These are phyloP conservation scores for Drosophila santomea DNA, from an alignment of 1,140 invertebrate species.

Conservation along the genomic window DNA sequence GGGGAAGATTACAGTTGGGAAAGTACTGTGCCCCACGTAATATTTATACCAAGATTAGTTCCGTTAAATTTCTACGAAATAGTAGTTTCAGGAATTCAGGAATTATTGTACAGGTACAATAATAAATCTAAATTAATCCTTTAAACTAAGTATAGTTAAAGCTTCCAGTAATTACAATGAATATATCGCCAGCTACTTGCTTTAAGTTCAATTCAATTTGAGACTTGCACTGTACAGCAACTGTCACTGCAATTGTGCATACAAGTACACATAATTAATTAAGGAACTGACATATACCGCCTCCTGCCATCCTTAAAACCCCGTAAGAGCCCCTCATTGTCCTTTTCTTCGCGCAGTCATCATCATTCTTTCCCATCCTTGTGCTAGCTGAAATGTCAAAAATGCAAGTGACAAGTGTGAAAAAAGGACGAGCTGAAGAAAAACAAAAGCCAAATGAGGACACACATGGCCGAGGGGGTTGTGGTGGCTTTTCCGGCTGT, in stretches of 20 bases:
- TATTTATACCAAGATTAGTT: neutral
- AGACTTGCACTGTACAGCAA: conserved; percentile 40
- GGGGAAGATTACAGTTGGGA: neutral
- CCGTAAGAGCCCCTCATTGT: conserved; percentile 14
- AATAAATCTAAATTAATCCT: too few species aligned
- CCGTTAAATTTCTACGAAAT: too few species aligned
- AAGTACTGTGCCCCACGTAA: too few species aligned
- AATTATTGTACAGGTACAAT: too few species aligned
- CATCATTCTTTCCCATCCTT: conserved; percentile 28
- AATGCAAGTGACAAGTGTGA: conserved; percentile 82
- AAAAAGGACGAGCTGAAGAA: conserved; percentile 75
- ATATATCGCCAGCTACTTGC: neutral
- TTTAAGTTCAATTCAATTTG: conserved; percentile 35
- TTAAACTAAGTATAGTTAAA: neutral
- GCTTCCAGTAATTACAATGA: neutral
- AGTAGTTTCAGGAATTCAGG: too few species aligned
- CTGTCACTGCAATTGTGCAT: conserved; percentile 68
- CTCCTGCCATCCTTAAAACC: conserved; percentile 12
- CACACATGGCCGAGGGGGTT: conserved; percentile 28
- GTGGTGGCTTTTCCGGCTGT: conserved; percentile 24
- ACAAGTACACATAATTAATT: conserved; percentile 79
- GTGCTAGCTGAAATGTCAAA: conserved; percentile 81
- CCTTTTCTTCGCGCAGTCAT: conserved; percentile 27
- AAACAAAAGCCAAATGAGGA: conserved; percentile 71
- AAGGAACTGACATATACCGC: conserved; percentile 66